Conservation (phyloP, 2,113 vertebrate genomes). For the Vombatus ursinus region DNA sequence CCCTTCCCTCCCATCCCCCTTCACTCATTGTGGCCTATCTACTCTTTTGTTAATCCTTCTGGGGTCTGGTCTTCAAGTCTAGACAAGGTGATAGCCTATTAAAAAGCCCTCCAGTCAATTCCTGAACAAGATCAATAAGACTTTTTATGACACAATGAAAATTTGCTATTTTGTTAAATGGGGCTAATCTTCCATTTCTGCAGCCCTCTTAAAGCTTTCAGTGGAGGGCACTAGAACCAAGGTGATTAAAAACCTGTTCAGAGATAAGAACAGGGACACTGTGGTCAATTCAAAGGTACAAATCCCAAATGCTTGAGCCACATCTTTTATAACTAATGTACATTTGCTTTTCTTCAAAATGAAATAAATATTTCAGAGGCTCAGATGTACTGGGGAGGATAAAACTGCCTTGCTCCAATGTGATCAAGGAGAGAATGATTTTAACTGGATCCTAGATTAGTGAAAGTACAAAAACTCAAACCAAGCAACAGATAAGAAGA, state of each 20-base stretch:
- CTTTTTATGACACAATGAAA: constrained; percentile 75
- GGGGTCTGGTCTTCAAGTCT: constrained; percentile 57
- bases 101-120: constrained; percentile 75
- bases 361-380: neutral
- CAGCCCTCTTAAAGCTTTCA: constrained; percentile 72
- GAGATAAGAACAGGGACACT: constrained; percentile 38
- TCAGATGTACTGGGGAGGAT: constrained; percentile 7
- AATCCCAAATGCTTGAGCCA: neutral
- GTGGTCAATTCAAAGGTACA: neutral
- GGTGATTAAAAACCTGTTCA: constrained; percentile 63
- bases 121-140: constrained; percentile 77
- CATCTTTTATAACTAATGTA: neutral
- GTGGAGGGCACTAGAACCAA: constrained; percentile 43
- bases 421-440: neutral
- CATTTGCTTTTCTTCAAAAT: constrained; percentile 2
- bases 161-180: constrained; percentile 77
- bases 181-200: constrained; percentile 75
- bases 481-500: neutral
- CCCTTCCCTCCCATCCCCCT: neutral
- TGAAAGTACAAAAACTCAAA: neutral
- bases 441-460: neutral
- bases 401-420: neutral
- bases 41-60: constrained; percentile 53
- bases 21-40: neutral
- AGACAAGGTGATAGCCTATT: constrained; percentile 69